Evolutionary conservation across 2,797 vertebrate species (phyloP), one percentile per base, ranked within the genome.

Genomic region (Crenichthys baileyi): DNA sequence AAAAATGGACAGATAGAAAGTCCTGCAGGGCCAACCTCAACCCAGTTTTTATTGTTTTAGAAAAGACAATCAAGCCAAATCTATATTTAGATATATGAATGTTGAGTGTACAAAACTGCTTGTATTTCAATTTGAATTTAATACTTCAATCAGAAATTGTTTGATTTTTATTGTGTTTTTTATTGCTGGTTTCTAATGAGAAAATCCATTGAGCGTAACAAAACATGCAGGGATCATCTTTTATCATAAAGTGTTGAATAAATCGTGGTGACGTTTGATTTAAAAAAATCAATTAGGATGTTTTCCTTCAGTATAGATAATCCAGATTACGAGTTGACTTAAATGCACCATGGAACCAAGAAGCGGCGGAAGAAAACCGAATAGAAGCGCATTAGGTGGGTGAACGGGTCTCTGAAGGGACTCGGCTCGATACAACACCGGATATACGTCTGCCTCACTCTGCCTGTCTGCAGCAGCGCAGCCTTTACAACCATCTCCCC

Each of bases 401-500:
- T 11, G 11, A 44, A 12, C 11, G 3, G 12, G 39, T 44, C 39
- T 68, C 36, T 5, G 20, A 20, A 67, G 63, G 36, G 18, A 67
- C 3, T 5, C 20, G 16, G 31, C 31, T 65, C 63, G 31, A 18
- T 4, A 7, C 22, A 3, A 2, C 22, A 48, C 67, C 90, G 91
- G 93, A 91, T 81, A 82, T 84, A 26, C 53, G 5, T 18, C 36
- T 36, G 22, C 68, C 65, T 20, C 60, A 63, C 44, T 56, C 55
- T 75, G 7, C 78, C 1, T 44, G 65, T 12, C 39, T 79, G 51
- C 78, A 77, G 79, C 13, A 76, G 83, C 75, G 26, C 53, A 11
- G 77, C 70, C 84, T 78, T 78, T 11, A 78, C 73, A 74, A 73
- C 73, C 79, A 80, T 78, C 80, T 79, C 73, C 75, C 82, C n/a